Evolutionary conservation across 1,140 invertebrate genomes (phyloP).

Genomic region (Dinoponera quadriceps): DNA sequence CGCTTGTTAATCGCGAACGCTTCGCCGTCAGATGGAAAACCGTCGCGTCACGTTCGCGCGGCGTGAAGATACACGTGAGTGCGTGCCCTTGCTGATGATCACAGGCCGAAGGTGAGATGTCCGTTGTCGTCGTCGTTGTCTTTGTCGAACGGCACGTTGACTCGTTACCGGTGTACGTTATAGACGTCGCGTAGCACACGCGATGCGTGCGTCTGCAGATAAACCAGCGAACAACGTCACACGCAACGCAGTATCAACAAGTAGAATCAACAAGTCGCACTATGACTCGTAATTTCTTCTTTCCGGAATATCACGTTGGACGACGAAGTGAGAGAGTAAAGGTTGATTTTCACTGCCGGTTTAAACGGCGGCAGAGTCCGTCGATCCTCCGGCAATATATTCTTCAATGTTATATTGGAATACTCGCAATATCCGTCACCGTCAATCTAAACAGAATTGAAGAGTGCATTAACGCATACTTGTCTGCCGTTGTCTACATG

Average conservation of each 20-base stretch:
- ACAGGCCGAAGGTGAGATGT: conserved; percentile 63
- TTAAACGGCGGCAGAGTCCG: too few species aligned
- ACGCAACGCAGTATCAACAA: too few species aligned
- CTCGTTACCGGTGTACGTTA: neutral
- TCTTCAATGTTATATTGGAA: too few species aligned
- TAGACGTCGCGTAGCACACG: conserved; percentile 22
- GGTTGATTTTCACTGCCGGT: too few species aligned
- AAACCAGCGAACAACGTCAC: neutral
- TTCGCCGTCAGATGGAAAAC: conserved; percentile 16
- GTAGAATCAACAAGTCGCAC: neutral
- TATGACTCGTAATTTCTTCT: neutral
- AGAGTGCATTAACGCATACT: too few species aligned
- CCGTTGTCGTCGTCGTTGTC: conserved; percentile 46
- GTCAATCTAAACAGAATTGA: too few species aligned
- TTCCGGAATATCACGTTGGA: neutral
- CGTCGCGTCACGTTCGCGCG: conserved; percentile 41
- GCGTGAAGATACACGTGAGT: conserved; percentile 11
- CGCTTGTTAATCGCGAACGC: neutral
- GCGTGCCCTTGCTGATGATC: conserved; percentile 33
- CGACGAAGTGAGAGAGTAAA: too few species aligned
- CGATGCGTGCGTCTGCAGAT: neutral
- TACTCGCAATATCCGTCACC: too few species aligned
- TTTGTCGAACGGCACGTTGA: conserved; percentile 2
- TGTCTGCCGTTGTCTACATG: too few species aligned
- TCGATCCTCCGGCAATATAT: too few species aligned